phyloP scores from a whole-genome alignment of 1,140 invertebrate species.

The Bombus pyrosoma region DNA sequence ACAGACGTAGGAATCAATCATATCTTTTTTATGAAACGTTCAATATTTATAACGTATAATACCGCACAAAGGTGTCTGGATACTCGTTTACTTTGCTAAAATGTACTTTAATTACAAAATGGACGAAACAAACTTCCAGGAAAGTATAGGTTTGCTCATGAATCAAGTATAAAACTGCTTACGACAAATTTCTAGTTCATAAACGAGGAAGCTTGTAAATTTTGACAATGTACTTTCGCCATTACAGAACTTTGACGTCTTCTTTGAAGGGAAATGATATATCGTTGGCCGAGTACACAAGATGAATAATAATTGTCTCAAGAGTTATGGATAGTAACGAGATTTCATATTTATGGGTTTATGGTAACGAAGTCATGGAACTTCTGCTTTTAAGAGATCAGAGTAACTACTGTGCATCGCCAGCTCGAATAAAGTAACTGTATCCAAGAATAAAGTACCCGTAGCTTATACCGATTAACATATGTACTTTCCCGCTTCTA shows the following conservation, averaged over 20 bases:
- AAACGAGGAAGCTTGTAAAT: background rate
- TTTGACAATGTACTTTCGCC: background rate
- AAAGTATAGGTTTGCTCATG: too few species aligned
- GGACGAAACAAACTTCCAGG: too few species aligned
- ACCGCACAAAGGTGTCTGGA: too few species aligned
- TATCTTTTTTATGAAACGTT: too few species aligned
- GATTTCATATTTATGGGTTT: conserved; percentile 29
- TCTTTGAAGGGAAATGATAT: background rate
- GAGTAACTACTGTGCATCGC: background rate
- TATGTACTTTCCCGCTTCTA: background rate
- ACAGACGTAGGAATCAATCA: too few species aligned
- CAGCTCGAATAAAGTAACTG: conserved; percentile 9
- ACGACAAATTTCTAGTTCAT: background rate
- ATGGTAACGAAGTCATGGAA: conserved; percentile 8
- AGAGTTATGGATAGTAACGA: conserved; percentile 17
- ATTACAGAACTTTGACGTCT: background rate
- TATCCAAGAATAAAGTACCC: background rate
- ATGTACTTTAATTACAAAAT: too few species aligned
- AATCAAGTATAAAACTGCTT: too few species aligned
- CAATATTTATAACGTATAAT: too few species aligned
- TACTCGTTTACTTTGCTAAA: too few species aligned
- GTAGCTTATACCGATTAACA: background rate
- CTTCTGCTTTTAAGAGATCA: background rate
- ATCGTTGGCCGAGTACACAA: background rate
- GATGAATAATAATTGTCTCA: background rate